These are phyloP conservation scores for Incurvaria masculella DNA, from an alignment of 2,888 invertebrate species.

Conservation along the genomic window DNA sequence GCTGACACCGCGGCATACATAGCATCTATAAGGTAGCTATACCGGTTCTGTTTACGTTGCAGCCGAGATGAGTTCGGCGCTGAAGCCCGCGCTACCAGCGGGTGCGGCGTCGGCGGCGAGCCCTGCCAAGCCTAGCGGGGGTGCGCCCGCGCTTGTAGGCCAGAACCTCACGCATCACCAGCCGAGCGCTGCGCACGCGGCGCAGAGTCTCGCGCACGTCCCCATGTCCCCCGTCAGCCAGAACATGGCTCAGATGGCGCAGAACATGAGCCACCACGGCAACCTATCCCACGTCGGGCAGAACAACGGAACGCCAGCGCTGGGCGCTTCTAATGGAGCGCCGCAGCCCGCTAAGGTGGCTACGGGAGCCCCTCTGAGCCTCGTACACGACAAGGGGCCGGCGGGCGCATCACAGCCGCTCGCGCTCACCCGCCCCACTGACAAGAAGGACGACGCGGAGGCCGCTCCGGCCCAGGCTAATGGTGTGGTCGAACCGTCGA, in stretches of 20 bases:
- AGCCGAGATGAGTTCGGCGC: conserved; percentile 57
- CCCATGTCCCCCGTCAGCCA: conserved; percentile 49
- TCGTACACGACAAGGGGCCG: conserved; percentile 41
- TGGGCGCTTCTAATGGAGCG: conserved; percentile 23
- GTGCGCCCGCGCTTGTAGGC: conserved; percentile 32
- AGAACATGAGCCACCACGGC: conserved; percentile 53
- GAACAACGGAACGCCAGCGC: conserved; percentile 33
- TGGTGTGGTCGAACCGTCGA: conserved; percentile 44
- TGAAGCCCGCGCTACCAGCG: conserved; percentile 54
- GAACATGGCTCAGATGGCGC: conserved; percentile 53
- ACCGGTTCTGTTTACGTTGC: background rate
- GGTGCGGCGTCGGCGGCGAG: conserved; percentile 38
- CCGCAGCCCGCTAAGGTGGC: conserved; percentile 37
- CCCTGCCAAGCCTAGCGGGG: conserved; percentile 41
- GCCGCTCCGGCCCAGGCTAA: conserved; percentile 30
- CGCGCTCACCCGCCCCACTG: conserved; percentile 45
- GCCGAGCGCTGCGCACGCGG: conserved; percentile 28
- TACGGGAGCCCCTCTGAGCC: conserved; percentile 41
- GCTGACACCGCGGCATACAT: background rate
- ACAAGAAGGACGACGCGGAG: conserved; percentile 44
- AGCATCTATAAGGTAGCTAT: background rate
- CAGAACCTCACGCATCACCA: conserved; percentile 39
- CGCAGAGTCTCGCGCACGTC: conserved; percentile 31
- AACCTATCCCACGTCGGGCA: conserved; percentile 46
- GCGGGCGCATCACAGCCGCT: conserved; percentile 29